Conservation (phyloP, 2,113 vertebrate species). For the Pachypanchax playfairii region DNA sequence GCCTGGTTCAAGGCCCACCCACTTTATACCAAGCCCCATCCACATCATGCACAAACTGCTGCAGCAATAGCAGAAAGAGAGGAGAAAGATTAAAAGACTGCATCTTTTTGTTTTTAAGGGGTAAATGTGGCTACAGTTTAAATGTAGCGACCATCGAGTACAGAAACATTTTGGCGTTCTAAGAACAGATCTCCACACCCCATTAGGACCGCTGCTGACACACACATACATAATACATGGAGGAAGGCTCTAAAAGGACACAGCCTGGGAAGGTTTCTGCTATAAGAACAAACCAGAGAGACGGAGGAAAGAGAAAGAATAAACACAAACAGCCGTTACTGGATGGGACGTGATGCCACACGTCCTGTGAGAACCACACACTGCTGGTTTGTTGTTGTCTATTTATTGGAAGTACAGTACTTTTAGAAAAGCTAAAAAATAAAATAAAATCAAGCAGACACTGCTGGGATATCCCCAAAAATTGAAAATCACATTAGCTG, state of each 20-base stretch:
- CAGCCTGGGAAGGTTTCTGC: constrained; percentile 63
- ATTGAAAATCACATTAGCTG: background rate
- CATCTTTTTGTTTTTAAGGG: background rate
- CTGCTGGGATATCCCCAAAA: background rate
- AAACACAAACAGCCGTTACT: constrained; percentile 38
- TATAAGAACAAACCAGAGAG: constrained; percentile 24
- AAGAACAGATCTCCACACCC: constrained; percentile 71
- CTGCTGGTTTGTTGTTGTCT: constrained; percentile 31
- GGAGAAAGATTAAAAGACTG: background rate
- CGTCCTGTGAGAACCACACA: constrained; percentile 34
- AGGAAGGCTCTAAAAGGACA: constrained; percentile 73
- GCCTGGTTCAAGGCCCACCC: no score
- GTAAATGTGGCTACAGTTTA: constrained; percentile 42
- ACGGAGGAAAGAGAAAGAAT: constrained; percentile 24
- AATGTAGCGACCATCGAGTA: constrained; percentile 67
- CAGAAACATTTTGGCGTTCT: constrained; percentile 67
- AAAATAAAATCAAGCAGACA: background rate
- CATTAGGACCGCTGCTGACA: constrained; percentile 75
- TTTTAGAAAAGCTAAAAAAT: constrained; percentile 30
- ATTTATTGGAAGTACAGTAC: background rate
- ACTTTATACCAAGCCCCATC: constrained; percentile 17
- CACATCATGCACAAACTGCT: constrained; percentile 28
- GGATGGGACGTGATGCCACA: no score
- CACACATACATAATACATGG: constrained; percentile 80
- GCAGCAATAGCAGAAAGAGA: constrained; percentile 2